Evolutionary conservation across 1,140 invertebrate genomes (phyloP).

Genomic region (Achatina immaculata): DNA sequence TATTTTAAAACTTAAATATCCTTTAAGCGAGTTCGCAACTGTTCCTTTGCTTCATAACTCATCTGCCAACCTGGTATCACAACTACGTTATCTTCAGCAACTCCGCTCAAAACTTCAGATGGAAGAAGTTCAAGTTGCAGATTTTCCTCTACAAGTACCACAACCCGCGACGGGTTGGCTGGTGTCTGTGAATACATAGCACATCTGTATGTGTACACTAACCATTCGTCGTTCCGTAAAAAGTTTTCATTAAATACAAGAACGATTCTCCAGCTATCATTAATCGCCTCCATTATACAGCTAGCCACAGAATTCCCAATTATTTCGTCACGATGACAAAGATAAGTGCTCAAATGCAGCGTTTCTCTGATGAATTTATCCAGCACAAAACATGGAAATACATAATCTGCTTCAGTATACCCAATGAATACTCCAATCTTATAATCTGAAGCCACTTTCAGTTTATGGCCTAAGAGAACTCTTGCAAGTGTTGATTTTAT

Average conservation of each 20-base stretch:
- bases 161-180: background rate
- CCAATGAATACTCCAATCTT: conserved; percentile 1
- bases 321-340: background rate
- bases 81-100: background rate
- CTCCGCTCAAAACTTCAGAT: background rate
- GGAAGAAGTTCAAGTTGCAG: background rate
- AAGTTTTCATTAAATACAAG: background rate
- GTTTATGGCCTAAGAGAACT: background rate
- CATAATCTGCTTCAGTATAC: conserved; percentile 7
- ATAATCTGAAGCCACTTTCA: background rate
- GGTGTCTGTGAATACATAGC: background rate
- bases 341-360: background rate
- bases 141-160: background rate
- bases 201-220: background rate
- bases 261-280: background rate
- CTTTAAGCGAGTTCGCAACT: background rate
- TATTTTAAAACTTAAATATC: too few relatives aligned
- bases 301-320: background rate
- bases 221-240: background rate
- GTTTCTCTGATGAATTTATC: background rate
- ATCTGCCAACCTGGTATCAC: background rate
- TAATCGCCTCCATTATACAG: conserved; percentile 3
- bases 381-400: background rate
- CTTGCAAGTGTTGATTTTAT: background rate
- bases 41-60: background rate